Percentiles rank a stretch among this genome's conserved stretches.
Conservation (phyloP, 2,113 vertebrate species). For the Amblyornis subalaris region DNA sequence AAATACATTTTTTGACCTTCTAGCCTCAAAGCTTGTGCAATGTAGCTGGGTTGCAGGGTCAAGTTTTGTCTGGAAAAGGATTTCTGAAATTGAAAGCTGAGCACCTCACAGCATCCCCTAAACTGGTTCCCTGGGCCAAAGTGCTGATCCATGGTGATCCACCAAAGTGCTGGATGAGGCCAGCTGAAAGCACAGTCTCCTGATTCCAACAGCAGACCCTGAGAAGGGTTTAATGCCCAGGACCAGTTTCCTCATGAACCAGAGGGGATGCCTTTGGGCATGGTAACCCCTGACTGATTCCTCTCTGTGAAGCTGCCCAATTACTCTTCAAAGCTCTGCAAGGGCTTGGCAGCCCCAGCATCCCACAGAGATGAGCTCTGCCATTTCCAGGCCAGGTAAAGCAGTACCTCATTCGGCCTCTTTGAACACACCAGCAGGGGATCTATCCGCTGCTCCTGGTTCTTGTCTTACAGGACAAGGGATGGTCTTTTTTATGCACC, state of each 20-base stretch:
- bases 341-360: not conserved
- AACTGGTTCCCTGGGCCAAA: fast-evolving
- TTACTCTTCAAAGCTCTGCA: fast-evolving
- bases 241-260: not conserved
- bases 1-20: fast-evolving
- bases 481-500: not conserved
- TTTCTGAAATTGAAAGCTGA: not conserved
- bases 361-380: not conserved
- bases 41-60: not conserved
- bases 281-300: fast-evolving
- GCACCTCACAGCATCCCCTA: not conserved
- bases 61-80: not conserved
- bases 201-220: not conserved
- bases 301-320: fast-evolving
- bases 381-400: not conserved
- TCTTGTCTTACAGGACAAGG: not conserved
- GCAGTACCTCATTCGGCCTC: not conserved
- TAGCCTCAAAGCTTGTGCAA: not conserved
- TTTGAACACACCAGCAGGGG: not conserved
- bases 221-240: not conserved
- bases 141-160: not conserved
- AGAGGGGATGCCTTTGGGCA: not conserved
- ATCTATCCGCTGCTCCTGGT: not conserved
- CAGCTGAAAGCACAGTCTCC: not conserved
- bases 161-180: not conserved